Evolutionary conservation across 2,888 invertebrate species (phyloP), one percentile per base, ranked within the genome.

Genomic region (Lasioglossum figueresi): DNA sequence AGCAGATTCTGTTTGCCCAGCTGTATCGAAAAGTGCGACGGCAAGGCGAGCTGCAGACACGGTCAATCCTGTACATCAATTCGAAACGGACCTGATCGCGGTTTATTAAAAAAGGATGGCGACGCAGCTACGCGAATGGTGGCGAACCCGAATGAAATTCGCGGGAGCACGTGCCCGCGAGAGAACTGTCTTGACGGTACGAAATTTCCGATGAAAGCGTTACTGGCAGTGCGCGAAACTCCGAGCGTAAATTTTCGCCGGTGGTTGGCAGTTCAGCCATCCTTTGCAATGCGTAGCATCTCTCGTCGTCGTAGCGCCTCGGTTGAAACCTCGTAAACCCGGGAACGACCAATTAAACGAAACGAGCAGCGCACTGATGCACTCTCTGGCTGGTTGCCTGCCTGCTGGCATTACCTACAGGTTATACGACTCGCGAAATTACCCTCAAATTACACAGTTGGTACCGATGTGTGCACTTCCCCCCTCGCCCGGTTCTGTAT

Each of bases 281-380:
- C 87, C 86, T 91, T 90, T 86, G 86, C 83, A 78, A 59, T 79
- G 85, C 75, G 78, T 71, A 88, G 76, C 80, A 56, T 72, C 75
- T 83, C 86, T 88, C 81, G 88, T 88, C 87, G 85, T 90, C 91
- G 88, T 89, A 87, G 84, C 84, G 88, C 90, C 92, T 91, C 92
- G 90, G 88, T 91, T 91, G 92, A 92, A 91, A 90, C 90, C 93
- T 94, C 94, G 93, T 94, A 94, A 94, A 93, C 90, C 91, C 88
- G 88, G 92, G 90, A 93, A 94, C 93, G 94, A 93, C 93, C 94
- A 94, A 94, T 94, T 94, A 94, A 94, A 94, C 90, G 93, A 91
- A 93, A 93, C 93, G 93, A 93, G 91, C 92, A 88, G 88, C 88
- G 91, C 89, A 89, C 89, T 89, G 92, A 91, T 88, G 91, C 91